These are phyloP conservation scores for Leuciscus waleckii DNA, from an alignment of 2,797 vertebrate species.

Conservation along the genomic window DNA sequence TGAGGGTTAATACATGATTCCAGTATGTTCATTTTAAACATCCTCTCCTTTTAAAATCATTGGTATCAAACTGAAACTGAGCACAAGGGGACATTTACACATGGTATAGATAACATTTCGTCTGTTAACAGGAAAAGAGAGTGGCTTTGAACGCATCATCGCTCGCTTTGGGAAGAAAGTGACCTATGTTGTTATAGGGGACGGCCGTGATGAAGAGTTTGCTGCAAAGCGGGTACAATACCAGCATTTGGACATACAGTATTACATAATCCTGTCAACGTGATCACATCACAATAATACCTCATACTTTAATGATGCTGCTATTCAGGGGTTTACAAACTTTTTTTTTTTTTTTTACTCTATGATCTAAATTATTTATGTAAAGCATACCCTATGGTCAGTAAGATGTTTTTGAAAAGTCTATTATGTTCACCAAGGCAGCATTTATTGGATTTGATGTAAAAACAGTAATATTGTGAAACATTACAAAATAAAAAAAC, in stretches of 20 bases:
- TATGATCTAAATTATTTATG: not conserved
- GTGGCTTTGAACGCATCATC: conserved; percentile 96
- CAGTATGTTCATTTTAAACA: not conserved
- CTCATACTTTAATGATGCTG: not conserved
- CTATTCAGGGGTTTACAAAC: not conserved
- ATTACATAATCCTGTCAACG: conserved; percentile 57
- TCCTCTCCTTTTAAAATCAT: not conserved
- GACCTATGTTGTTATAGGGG: conserved; percentile 98
- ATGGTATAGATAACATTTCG: too few species aligned
- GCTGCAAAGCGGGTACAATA: conserved; percentile 89
- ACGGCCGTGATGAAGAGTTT: conserved; percentile 95
- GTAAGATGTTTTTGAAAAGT: too few species aligned
- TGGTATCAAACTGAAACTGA: not conserved
- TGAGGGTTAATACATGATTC: not conserved
- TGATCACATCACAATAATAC: not conserved
- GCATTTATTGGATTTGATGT: too few species aligned
- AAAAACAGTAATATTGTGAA: too few species aligned
- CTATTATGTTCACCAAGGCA: too few species aligned
- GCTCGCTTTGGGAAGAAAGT: conserved; percentile 97
- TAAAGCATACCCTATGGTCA: not conserved
- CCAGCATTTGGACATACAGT: too few species aligned
- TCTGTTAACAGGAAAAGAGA: conserved; percentile 88
- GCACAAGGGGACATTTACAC: not conserved
- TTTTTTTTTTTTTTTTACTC: not conserved
- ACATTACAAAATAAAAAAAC: too few species aligned